These are phyloP conservation scores for Eustalomyia histrio DNA, from an alignment of 2,888 invertebrate genomes.

Conservation along the genomic window DNA sequence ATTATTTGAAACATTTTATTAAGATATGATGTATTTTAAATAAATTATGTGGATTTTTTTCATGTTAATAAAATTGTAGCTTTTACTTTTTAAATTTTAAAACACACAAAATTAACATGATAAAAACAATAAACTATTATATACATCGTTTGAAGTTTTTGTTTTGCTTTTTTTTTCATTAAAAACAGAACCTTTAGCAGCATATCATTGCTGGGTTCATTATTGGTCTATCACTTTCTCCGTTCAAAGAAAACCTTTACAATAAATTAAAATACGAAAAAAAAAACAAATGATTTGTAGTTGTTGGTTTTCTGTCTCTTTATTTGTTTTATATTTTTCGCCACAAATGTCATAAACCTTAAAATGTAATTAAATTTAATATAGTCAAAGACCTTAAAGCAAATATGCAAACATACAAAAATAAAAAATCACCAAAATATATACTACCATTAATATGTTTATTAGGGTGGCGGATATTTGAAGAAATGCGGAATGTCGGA, in stretches of 20 bases:
- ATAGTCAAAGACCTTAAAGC: conserved; percentile 6
- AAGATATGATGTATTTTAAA: not conserved
- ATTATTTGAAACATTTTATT: conserved; percentile 10
- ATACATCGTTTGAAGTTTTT: not conserved
- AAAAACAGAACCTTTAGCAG: conserved; percentile 20
- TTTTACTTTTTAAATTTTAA: conserved; percentile 52
- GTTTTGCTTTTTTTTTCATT: not conserved
- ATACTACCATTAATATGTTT: not conserved
- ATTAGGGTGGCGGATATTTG: too few species aligned
- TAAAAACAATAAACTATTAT: conserved; percentile 22
- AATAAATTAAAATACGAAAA: not conserved
- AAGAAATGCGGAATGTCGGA: too few species aligned
- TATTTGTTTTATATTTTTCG: conserved; percentile 25
- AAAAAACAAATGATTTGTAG: conserved; percentile 19
- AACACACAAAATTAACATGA: conserved; percentile 3
- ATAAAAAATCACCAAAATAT: conserved; percentile 9
- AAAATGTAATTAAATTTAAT: conserved; percentile 22
- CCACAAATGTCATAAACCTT: conserved; percentile 31
- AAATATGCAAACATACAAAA: conserved; percentile 1
- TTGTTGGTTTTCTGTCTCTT: not conserved
- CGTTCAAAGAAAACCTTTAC: not conserved
- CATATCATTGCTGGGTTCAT: not conserved
- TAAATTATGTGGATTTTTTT: conserved; percentile 31
- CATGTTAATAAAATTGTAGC: conserved; percentile 43
- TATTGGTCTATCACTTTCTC: conserved; percentile 34